Conservation (phyloP, 2,888 invertebrate species). For the Cryptocheilus praepositus region DNA sequence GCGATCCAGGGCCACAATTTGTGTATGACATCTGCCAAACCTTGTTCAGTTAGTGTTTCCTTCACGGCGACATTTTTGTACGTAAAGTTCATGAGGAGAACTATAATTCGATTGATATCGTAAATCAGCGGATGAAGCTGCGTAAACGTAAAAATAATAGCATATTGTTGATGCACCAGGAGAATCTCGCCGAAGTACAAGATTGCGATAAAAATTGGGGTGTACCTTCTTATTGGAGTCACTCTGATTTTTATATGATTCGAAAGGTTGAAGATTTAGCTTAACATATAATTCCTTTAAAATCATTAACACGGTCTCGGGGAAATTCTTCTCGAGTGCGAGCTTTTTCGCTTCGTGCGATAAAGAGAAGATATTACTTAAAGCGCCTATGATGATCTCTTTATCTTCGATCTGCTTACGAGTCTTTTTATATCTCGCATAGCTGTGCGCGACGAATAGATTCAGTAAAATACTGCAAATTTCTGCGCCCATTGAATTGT, state of each 20-base stretch:
- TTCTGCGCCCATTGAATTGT: constrained; percentile 70
- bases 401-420: constrained; percentile 69
- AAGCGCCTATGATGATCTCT: constrained; percentile 70
- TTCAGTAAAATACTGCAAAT: constrained; percentile 75
- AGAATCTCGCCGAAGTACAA: no score
- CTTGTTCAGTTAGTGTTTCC: constrained; percentile 76
- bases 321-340: constrained; percentile 73
- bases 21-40: constrained; percentile 78
- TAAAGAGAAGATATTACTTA: constrained; percentile 75
- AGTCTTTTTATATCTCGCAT: constrained; percentile 65
- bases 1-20: constrained; percentile 83
- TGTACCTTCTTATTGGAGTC: constrained; percentile 73
- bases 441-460: constrained; percentile 74
- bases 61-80: constrained; percentile 77
- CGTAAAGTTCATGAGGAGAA: constrained; percentile 79
- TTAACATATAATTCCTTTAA: constrained; percentile 75
- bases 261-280: constrained; percentile 76
- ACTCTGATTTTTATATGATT: constrained; percentile 71
- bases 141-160: constrained; percentile 17
- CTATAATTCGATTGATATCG: constrained; percentile 78
- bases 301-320: constrained; percentile 71
- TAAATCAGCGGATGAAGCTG: constrained; percentile 76
- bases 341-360: constrained; percentile 75
- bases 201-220: no score
- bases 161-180: no score